Evolutionary conservation across 2,113 vertebrate genomes (phyloP), one percentile per base, ranked within the genome.

Genomic region (western clawed frog (Xenopus tropicalis)): DNA sequence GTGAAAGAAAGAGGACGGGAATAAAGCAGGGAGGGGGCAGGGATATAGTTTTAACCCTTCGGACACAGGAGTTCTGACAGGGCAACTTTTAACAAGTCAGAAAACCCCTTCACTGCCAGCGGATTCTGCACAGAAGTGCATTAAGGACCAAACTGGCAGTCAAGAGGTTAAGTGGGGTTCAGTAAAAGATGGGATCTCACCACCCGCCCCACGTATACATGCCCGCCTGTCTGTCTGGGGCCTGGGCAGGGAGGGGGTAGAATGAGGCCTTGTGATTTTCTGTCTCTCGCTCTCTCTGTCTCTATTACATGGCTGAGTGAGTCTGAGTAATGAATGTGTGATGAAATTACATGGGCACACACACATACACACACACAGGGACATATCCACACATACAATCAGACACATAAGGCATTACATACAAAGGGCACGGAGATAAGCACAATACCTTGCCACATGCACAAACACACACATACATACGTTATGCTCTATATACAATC

Each of bases 231-330:
- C 73, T 75, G 73, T 75, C 73, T 75, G 73, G 73, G 73, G 73
- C 73, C 73, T 75, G 73, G 66, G 66, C 73, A 75, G 73, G 73
- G 73, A 75, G 73, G 73, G 73, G 66, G 73, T 69, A 75, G 73
- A 69, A 75, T 75, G 66, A 75, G 73, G 73, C 73, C 73, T 75
- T 75, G 73, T 75, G 73, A 75, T 75, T 75, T 75, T 75, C 73
- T 75, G 73, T 75, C 73, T 75, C 66, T 75, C 73, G 66, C 73
- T 75, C 73, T 75, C 73, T 75, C 73, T 75, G 73, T 75, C 73
- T 75, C 73, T 75, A 75, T 75, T 75, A 75, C 73, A 75, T 75
- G 73, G 73, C 66, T 75, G 66, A 75, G 73, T 75, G 73, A 75
- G 66, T 75, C 66, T 75, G 66, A 75, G 73, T 75, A 75, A 75